Conservation (phyloP, 2,113 vertebrate species). For the Zapornia atra region DNA sequence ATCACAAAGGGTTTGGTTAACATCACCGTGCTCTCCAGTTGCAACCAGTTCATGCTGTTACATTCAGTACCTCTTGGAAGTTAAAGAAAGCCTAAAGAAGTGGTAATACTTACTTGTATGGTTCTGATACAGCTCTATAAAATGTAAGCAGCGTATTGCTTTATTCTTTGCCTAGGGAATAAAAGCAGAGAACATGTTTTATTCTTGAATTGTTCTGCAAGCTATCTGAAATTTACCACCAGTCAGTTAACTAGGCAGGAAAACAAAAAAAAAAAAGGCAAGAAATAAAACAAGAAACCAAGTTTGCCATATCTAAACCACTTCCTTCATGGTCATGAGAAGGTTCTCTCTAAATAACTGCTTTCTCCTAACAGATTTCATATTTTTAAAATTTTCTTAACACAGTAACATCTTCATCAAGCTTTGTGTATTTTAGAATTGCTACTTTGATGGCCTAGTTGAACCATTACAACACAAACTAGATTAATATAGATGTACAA, state of each 20-base stretch:
- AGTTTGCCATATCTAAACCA: not conserved
- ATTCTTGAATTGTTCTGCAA: not conserved
- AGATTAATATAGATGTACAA: not conserved
- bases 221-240: not conserved
- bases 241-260: not conserved
- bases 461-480: not conserved
- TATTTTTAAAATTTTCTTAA: not conserved
- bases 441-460: not conserved
- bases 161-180: constrained; percentile 90
- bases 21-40: not conserved
- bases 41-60: not conserved
- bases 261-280: not conserved
- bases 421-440: not conserved
- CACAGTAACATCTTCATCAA: not conserved
- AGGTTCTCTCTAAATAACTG: not conserved
- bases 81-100: not conserved
- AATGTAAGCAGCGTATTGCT: constrained; percentile 87
- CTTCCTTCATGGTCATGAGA: not conserved
- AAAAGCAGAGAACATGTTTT: not conserved
- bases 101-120: constrained; percentile 87
- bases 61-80: not conserved
- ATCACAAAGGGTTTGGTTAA: not conserved
- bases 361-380: not conserved
- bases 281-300: not conserved
- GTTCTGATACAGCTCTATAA: constrained; percentile 86